A percentile compares a stretch with the other conserved stretches of the same genome.
phyloP scores from a whole-genome alignment of 2,113 vertebrate genomes.

The Laticauda laticaudata region DNA sequence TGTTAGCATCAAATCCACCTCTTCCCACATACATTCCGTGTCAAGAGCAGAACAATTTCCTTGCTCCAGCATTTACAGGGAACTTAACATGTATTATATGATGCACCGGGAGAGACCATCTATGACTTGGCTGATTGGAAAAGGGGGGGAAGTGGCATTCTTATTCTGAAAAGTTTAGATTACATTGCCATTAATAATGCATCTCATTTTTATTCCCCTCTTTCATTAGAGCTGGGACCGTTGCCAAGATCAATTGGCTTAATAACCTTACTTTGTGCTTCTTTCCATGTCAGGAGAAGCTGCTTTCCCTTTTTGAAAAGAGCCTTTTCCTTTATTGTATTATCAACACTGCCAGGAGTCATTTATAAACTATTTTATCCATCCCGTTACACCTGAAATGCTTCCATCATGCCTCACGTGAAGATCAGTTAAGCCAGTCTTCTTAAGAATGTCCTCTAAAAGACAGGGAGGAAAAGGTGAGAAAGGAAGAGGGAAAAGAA shows the following conservation, averaged over 20 bases:
- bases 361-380: neutral
- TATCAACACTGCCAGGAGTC: neutral
- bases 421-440: neutral
- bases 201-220: conserved; percentile 4
- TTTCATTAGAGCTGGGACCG: neutral
- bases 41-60: neutral
- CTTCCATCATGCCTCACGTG: neutral
- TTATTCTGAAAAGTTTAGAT: conserved; percentile 16
- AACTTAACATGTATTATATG: neutral
- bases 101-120: neutral
- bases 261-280: neutral
- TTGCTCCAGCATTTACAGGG: neutral
- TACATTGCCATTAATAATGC: neutral
- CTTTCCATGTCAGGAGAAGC: neutral
- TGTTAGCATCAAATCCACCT: neutral
- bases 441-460: neutral
- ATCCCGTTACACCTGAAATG: neutral
- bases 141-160: neutral
- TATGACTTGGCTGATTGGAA: conserved; percentile 3
- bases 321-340: neutral
- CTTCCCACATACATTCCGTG: neutral
- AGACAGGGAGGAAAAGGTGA: neutral
- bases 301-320: neutral
- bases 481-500: neutral
- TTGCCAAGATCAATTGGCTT: neutral